Conservation (phyloP, 2,113 vertebrate genomes). For the Delphinus delphis region DNA sequence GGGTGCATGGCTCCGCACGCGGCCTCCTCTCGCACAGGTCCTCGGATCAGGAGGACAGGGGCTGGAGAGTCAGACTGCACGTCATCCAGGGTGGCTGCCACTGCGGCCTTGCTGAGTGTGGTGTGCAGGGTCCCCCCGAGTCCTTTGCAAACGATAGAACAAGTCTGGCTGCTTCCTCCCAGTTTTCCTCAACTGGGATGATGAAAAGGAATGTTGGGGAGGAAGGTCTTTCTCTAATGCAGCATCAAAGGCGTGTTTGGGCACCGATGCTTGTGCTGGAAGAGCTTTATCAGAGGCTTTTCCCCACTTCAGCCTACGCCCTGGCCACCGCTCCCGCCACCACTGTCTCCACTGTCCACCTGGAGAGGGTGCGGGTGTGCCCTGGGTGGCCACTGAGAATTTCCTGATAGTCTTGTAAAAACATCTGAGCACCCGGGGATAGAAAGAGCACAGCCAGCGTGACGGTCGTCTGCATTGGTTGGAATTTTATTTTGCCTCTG, state of each 20-base stretch:
- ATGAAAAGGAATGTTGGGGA: accelerated
- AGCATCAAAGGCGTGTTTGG: not conserved
- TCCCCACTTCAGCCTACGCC: not conserved
- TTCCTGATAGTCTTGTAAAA: not conserved
- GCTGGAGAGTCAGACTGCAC: accelerated
- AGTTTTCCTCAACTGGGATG: accelerated
- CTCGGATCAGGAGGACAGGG: accelerated
- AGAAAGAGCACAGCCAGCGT: no score
- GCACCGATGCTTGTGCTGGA: not conserved
- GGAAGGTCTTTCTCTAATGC: not conserved
- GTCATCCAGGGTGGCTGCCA: accelerated
- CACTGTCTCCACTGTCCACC: not conserved
- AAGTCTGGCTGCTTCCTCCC: not conserved
- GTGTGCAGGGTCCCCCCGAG: accelerated
- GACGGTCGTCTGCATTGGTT: accelerated
- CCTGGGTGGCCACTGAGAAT: not conserved
- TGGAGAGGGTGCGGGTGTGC: not conserved
- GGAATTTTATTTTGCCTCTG: not conserved
- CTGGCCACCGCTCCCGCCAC: not conserved
- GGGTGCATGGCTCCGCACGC: accelerated
- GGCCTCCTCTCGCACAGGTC: not conserved
- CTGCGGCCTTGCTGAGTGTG: not conserved
- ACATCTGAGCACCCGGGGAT: not conserved
- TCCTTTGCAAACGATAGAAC: not conserved
- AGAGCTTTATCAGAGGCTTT: not conserved